A percentile compares a stretch with the other conserved stretches of the same genome.
Conservation (phyloP, 2,113 vertebrate species). For the Microcebus ravelobensis region DNA sequence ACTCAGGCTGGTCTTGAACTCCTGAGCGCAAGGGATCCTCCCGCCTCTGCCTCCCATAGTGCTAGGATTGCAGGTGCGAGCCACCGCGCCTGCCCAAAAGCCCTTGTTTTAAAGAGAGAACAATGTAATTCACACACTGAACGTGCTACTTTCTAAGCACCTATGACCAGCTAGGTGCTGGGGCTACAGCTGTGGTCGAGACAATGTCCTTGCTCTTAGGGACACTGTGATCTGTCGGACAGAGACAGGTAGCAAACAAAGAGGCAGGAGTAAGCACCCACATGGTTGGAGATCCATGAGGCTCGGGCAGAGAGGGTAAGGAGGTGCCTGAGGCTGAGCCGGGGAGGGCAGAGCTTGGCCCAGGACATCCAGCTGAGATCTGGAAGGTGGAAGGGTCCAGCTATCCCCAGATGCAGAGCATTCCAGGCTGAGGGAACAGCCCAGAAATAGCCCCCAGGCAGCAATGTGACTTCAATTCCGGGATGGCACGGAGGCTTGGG, state of each 20-base stretch:
- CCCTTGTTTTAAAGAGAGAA: background rate
- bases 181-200: background rate
- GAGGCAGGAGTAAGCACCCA: background rate
- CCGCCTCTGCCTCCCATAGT: background rate
- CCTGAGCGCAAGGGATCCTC: background rate
- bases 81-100: no score
- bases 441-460: background rate
- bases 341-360: background rate
- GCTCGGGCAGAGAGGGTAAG: background rate
- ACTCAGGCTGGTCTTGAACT: no score
- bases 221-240: accelerated
- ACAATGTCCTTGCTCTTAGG: background rate
- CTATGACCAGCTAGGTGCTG: background rate
- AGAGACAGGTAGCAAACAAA: background rate
- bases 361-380: background rate
- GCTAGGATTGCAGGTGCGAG: background rate
- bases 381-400: background rate
- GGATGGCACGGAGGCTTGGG: background rate
- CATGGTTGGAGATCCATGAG: accelerated
- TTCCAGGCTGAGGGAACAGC: background rate
- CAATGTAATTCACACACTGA: accelerated
- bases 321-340: background rate
- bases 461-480: background rate
- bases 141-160: background rate
- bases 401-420: no score